Conservation (phyloP, 2,113 vertebrate species). For the Lasiurus cinereus region DNA sequence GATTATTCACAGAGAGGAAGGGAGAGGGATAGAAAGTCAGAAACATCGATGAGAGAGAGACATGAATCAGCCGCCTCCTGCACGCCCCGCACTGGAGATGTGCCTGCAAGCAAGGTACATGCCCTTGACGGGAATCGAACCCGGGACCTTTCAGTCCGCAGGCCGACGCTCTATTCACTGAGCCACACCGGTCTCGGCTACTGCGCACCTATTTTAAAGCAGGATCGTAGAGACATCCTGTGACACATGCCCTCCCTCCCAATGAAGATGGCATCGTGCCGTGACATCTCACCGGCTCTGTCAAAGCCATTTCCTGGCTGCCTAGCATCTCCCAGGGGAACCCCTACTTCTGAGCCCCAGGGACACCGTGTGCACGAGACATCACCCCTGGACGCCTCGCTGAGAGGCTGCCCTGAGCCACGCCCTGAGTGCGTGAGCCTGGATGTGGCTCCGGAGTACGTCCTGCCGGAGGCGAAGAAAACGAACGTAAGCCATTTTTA, state of each 20-base stretch:
- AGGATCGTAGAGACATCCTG: background rate
- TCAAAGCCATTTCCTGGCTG: background rate
- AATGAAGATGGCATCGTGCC: constrained; percentile 9
- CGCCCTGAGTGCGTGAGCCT: background rate
- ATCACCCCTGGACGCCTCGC: no score
- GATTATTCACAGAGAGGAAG: no score
- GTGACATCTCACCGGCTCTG: background rate
- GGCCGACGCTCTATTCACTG: no score
- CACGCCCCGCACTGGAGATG: no score
- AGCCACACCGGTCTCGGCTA: no score
- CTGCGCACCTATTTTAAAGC: background rate
- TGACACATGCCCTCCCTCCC: background rate
- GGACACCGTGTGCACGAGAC: background rate
- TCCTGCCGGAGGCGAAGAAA: background rate
- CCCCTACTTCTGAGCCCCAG: background rate
- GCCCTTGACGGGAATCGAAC: no score
- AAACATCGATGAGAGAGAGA: no score
- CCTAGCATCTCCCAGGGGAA: background rate
- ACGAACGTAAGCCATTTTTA: background rate
- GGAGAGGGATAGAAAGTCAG: no score
- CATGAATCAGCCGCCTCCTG: no score
- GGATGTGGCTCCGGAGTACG: background rate
- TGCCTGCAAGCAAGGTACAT: no score
- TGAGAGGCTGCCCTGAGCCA: background rate
- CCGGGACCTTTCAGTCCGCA: no score